Evolutionary conservation across 2,113 vertebrate species (phyloP).

Genomic region (Brevimyrus niger): DNA sequence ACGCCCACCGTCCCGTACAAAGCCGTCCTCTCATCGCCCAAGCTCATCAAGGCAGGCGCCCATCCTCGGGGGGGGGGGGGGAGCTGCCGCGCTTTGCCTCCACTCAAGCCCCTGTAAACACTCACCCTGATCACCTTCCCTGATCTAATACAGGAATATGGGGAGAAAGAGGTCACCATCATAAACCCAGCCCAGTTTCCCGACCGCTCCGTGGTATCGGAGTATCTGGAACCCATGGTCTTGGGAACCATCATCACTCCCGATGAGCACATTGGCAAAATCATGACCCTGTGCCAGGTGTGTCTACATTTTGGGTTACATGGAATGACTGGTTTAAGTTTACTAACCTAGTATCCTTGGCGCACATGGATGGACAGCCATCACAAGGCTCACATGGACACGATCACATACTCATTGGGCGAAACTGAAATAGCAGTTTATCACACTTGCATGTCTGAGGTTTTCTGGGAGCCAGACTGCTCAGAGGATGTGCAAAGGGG

Average conservation of each 20-base stretch:
- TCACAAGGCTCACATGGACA: background rate
- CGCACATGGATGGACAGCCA: background rate
- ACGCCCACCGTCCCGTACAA: conserved; percentile 92
- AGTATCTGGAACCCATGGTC: conserved; percentile 90
- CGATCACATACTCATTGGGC: background rate
- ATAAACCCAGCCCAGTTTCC: conserved; percentile 89
- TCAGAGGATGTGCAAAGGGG: background rate
- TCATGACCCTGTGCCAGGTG: conserved; percentile 88
- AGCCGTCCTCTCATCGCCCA: conserved; percentile 78
- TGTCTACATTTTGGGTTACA: background rate
- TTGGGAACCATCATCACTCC: conserved; percentile 84
- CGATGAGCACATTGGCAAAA: conserved; percentile 74
- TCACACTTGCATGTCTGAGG: background rate
- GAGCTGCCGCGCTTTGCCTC: background rate
- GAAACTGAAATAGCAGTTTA: background rate
- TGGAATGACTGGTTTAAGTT: background rate
- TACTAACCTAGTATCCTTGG: background rate
- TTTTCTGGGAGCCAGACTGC: background rate
- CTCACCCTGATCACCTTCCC: background rate
- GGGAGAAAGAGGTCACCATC: conserved; percentile 76
- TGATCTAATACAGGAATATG: conserved; percentile 65
- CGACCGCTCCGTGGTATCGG: conserved; percentile 67
- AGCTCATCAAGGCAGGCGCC: conserved; percentile 80
- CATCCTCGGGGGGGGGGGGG: background rate
- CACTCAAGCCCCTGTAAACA: background rate